A percentile compares a stretch with the other conserved stretches of the same genome.
Conservation (phyloP, 2,113 vertebrate genomes). For the Triplophysa tibetana region DNA sequence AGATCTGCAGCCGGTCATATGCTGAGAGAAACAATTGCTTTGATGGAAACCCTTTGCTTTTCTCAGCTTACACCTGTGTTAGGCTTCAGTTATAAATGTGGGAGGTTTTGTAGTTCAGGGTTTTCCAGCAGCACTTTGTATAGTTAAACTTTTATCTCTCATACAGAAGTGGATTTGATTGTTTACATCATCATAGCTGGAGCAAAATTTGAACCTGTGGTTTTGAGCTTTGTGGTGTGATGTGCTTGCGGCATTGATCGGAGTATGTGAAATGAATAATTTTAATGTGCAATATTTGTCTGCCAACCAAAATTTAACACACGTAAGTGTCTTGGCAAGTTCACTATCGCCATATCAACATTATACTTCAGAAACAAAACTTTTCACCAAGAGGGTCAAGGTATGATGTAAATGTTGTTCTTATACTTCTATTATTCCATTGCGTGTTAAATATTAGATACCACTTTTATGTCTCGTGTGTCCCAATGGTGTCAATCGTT, state of each 20-base stretch:
- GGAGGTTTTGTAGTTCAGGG: background rate
- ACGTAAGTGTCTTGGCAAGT: background rate
- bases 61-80: background rate
- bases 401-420: too few species aligned
- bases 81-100: background rate
- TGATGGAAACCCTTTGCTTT: too few species aligned
- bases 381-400: background rate
- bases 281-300: background rate
- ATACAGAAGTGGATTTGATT: background rate
- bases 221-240: background rate
- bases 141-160: background rate
- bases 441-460: too few species aligned
- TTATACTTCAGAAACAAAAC: background rate
- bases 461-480: too few species aligned
- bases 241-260: background rate
- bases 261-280: slow-evolving; percentile 16
- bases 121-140: background rate
- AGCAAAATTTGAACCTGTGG: background rate
- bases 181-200: background rate
- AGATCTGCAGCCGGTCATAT: background rate
- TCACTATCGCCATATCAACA: background rate
- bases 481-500: too few species aligned
- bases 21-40: too few species aligned
- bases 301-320: slow-evolving; percentile 3
- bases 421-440: too few species aligned